Conservation (phyloP, 2,888 invertebrate genomes). For the Ennomos erosarius region DNA sequence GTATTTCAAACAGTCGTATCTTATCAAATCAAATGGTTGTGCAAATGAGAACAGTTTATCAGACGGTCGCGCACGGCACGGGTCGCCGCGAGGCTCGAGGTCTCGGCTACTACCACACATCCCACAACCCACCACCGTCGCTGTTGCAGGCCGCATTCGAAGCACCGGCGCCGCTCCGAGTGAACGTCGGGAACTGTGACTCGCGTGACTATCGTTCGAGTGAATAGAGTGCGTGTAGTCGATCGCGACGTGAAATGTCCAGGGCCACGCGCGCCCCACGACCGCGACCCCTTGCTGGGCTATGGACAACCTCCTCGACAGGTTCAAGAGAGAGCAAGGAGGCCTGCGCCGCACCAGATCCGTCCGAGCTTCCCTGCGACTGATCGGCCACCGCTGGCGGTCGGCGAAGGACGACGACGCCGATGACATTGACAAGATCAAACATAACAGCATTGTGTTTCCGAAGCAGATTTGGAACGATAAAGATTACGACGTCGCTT, state of each 20-base stretch:
- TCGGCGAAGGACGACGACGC: slow-evolving; percentile 72
- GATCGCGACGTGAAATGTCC: slow-evolving; percentile 80
- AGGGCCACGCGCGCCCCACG: slow-evolving; percentile 69
- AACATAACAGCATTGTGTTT: slow-evolving; percentile 70
- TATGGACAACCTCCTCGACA: slow-evolving; percentile 83
- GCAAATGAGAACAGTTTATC: slow-evolving; percentile 79
- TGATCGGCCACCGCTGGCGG: slow-evolving; percentile 87
- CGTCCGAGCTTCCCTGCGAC: slow-evolving; percentile 88
- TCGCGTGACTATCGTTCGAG: slow-evolving; percentile 78
- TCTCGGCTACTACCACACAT: slow-evolving; percentile 47
- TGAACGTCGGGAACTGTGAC: slow-evolving; percentile 78
- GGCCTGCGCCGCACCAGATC: slow-evolving; percentile 87
- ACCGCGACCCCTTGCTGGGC: slow-evolving; percentile 74
- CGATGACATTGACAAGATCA: slow-evolving; percentile 65
- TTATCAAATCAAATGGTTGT: slow-evolving; percentile 78
- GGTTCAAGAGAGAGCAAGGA: slow-evolving; percentile 80
- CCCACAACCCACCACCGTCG: slow-evolving; percentile 63
- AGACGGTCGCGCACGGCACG: slow-evolving; percentile 54
- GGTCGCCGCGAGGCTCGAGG: slow-evolving; percentile 63
- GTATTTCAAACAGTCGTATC: slow-evolving; percentile 73
- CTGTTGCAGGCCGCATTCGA: slow-evolving; percentile 75
- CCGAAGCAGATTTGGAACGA: slow-evolving; percentile 74
- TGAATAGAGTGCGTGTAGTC: slow-evolving; percentile 82
- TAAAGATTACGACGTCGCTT: slow-evolving; percentile 74
- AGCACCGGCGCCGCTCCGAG: slow-evolving; percentile 73